A percentile compares a stretch with the other conserved stretches of the same genome.
phyloP scores from a whole-genome alignment of 2,113 vertebrate genomes.

The Prietella phreatophila region DNA sequence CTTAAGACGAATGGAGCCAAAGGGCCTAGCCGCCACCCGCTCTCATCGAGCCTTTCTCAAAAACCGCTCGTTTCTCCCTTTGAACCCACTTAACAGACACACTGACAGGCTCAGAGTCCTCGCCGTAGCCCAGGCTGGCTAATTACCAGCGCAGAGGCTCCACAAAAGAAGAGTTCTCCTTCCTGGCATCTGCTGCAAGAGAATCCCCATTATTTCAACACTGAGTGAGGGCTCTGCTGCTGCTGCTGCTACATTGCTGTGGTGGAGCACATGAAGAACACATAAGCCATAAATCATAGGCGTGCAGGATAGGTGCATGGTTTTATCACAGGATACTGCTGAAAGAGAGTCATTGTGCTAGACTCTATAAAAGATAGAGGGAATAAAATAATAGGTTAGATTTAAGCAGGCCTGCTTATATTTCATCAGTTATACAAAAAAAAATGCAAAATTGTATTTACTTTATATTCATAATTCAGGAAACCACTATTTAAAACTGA shows the following conservation, averaged over 20 bases:
- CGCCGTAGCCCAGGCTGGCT: conserved; percentile 41
- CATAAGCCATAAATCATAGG: conserved; percentile 50
- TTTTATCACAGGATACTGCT: conserved; percentile 32
- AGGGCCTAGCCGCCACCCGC: conserved; percentile 34
- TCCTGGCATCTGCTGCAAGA: conserved; percentile 44
- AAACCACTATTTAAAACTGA: not conserved
- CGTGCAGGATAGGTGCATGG: conserved; percentile 28
- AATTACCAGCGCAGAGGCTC: conserved; percentile 38
- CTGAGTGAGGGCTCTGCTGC: conserved; percentile 20
- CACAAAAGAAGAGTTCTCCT: conserved; percentile 43
- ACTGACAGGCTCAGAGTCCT: conserved; percentile 52
- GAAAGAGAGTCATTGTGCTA: not conserved
- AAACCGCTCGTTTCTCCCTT: conserved; percentile 55
- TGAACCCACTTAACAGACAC: conserved; percentile 60
- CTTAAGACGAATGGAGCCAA: conserved; percentile 64
- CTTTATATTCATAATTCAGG: not conserved
- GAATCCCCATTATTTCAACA: conserved; percentile 37
- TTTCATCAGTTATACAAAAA: not conserved
- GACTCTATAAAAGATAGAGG: no score
- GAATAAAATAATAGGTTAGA: not conserved
- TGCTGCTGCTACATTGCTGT: conserved; percentile 29
- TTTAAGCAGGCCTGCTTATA: not conserved
- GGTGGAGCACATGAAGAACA: conserved; percentile 43
- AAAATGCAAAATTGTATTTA: not conserved
- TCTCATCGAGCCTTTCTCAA: conserved; percentile 31